Percentiles rank a stretch among this genome's conserved stretches.
Evolutionary conservation across 2,888 invertebrate species (phyloP).

Genomic region (Selenia dentaria): DNA sequence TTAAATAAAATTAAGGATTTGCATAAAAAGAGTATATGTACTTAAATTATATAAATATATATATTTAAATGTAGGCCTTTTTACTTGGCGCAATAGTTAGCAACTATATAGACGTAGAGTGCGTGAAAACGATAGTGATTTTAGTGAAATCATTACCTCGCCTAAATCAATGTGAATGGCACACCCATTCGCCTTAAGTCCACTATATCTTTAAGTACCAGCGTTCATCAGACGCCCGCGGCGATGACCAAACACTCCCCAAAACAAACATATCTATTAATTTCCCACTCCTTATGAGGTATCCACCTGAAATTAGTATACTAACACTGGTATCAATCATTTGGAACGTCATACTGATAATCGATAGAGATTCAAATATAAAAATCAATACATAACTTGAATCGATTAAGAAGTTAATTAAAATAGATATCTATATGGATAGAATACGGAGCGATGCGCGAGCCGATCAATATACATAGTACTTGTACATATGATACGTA

Average conservation of each 20-base stretch:
- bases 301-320: constrained; percentile 54
- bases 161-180: too few species aligned
- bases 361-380: constrained; percentile 62
- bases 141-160: too few species aligned
- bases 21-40: too few species aligned
- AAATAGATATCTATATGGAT: constrained; percentile 38
- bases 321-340: constrained; percentile 71
- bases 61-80: too few species aligned
- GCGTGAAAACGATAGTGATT: too few species aligned
- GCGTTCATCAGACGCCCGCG: constrained; percentile 65
- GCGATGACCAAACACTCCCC: constrained; percentile 52
- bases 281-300: constrained; percentile 56
- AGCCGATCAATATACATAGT: constrained; percentile 5
- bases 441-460: too few species aligned
- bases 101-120: too few species aligned
- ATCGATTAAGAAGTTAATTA: constrained; percentile 55
- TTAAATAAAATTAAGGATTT: too few species aligned
- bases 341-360: constrained; percentile 57
- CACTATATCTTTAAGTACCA: constrained; percentile 60
- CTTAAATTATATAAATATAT: too few species aligned
- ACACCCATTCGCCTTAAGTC: constrained; percentile 46
- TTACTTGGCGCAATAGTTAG: too few species aligned
- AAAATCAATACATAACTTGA: constrained; percentile 55
- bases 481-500: too few species aligned
- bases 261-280: constrained; percentile 82